These are phyloP conservation scores for Podarcis raffonei DNA, from an alignment of 2,113 vertebrate species.

Conservation along the genomic window DNA sequence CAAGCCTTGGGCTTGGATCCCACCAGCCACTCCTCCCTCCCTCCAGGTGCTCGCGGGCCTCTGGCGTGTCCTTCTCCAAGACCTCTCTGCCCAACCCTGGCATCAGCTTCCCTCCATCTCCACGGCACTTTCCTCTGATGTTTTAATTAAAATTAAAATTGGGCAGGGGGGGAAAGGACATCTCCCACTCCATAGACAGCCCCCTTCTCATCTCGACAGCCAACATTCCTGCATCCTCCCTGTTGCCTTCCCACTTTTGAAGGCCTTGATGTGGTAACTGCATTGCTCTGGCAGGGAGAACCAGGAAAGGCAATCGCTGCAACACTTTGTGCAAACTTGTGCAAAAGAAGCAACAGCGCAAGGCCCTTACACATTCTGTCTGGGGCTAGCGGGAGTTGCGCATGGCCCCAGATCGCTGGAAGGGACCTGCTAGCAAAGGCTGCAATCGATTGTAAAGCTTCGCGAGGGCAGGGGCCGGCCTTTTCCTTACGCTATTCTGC, in stretches of 20 bases:
- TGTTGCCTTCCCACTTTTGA: neutral
- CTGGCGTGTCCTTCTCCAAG: neutral
- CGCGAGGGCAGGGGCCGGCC: neutral
- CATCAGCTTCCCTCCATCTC: neutral
- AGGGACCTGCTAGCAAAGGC: too few species aligned
- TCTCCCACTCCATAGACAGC: neutral
- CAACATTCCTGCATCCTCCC: conserved; percentile 37
- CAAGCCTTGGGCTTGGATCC: neutral
- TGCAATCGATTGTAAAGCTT: neutral
- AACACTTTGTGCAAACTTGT: neutral
- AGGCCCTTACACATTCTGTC: too few species aligned
- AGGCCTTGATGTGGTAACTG: neutral
- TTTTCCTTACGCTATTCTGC: neutral
- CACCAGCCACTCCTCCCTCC: neutral
- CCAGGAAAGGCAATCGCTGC: neutral
- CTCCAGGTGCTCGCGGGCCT: neutral
- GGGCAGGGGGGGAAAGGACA: neutral
- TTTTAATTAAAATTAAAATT: conserved; percentile 34
- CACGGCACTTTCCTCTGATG: neutral
- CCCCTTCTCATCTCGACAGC: neutral
- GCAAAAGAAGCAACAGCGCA: neutral
- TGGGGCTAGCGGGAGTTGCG: too few species aligned
- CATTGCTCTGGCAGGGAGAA: neutral
- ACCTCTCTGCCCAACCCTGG: neutral
- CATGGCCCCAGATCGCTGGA: too few species aligned